These are phyloP conservation scores for Aphelocoma californica DNA, from an alignment of 2,797 vertebrate genomes.

Conservation along the genomic window DNA sequence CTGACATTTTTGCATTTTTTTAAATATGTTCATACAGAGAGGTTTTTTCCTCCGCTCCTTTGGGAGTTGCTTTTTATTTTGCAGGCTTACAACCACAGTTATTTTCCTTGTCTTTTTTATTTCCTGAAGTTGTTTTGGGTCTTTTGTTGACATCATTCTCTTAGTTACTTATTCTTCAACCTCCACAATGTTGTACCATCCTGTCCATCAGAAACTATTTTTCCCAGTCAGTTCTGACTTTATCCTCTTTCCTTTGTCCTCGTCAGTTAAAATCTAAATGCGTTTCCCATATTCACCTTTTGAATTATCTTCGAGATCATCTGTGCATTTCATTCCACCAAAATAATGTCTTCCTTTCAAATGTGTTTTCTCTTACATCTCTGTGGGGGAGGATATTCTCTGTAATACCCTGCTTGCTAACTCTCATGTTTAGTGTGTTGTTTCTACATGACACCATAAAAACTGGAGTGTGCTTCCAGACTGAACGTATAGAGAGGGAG, in stretches of 20 bases:
- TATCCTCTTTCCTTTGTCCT: neutral
- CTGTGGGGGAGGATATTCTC: neutral
- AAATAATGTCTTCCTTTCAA: neutral
- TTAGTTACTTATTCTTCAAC: neutral
- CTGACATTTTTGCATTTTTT: neutral
- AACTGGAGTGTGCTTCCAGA: neutral
- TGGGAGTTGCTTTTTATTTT: neutral
- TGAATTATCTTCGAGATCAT: neutral
- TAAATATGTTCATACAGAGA: neutral
- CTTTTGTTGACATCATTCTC: neutral
- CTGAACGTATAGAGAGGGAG: neutral
- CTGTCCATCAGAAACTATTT: neutral
- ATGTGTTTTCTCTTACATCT: neutral
- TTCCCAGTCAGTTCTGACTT: neutral
- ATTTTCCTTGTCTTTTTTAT: neutral
- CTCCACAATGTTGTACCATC: neutral
- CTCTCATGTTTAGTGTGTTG: neutral
- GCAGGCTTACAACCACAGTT: neutral
- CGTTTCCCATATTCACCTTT: neutral
- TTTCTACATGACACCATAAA: neutral
- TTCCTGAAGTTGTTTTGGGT: neutral
- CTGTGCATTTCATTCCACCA: neutral
- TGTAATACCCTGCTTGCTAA: neutral
- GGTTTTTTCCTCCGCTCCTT: neutral
- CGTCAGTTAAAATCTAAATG: neutral